These are phyloP conservation scores for Hippopotamus amphibius DNA, from an alignment of 2,113 vertebrate species.

Conservation along the genomic window DNA sequence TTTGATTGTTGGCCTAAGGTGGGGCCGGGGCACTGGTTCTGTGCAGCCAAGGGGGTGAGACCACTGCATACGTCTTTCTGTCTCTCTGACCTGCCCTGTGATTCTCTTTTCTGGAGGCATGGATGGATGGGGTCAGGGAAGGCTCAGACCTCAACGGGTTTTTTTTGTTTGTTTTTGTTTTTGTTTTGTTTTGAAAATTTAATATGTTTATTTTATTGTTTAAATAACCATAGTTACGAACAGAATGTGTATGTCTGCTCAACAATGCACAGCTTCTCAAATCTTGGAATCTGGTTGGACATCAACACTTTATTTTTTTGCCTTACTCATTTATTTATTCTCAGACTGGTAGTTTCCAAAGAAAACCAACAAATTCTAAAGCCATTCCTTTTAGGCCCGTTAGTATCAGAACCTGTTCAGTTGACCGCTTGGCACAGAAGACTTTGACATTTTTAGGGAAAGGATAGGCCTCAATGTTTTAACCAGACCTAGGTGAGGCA, in stretches of 20 bases:
- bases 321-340: slow-evolving; percentile 6
- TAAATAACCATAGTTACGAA: too few relatives aligned
- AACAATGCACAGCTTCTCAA: too few relatives aligned
- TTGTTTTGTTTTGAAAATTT: too few relatives aligned
- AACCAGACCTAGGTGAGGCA: neutral
- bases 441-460: neutral
- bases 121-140: neutral
- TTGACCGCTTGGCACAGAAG: neutral
- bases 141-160: too few relatives aligned
- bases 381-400: neutral
- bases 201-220: too few relatives aligned
- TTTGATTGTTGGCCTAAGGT: neutral
- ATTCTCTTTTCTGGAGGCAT: too few relatives aligned
- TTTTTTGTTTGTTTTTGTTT: too few relatives aligned
- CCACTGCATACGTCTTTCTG: neutral
- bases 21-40: neutral
- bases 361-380: neutral
- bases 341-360: neutral
- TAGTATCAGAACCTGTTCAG: neutral
- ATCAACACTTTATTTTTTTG: neutral
- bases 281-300: too few relatives aligned
- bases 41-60: too few relatives aligned
- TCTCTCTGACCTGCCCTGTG: neutral
- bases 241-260: too few relatives aligned
- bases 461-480: neutral